Conservation (phyloP, 2,888 invertebrate species). For the Belgica antarctica region DNA sequence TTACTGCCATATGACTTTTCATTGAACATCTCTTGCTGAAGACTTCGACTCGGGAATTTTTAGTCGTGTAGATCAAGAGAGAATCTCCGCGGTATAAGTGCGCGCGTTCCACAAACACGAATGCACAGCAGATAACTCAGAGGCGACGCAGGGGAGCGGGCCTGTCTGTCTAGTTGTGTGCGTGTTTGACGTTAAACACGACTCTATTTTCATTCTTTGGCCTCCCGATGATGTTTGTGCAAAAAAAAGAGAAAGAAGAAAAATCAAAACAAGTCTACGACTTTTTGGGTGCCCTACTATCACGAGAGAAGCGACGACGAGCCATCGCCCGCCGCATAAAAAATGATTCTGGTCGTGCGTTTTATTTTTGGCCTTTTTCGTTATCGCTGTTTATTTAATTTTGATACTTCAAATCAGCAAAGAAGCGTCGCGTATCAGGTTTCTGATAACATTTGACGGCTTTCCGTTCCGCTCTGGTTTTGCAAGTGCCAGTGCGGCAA, state of each 20-base stretch:
- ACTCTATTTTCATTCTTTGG: slow-evolving; percentile 12
- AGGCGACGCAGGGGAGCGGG: background rate
- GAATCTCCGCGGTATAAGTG: no score
- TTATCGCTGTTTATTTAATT: slow-evolving; percentile 8
- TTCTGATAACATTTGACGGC: slow-evolving; percentile 11
- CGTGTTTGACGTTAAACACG: no score
- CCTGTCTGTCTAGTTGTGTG: background rate
- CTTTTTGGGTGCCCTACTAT: slow-evolving; percentile 6
- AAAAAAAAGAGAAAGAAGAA: background rate
- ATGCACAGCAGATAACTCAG: background rate
- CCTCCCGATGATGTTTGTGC: background rate
- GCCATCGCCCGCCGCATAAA: no score
- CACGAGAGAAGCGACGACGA: background rate
- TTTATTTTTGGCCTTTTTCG: background rate
- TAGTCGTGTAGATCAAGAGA: background rate
- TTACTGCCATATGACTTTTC: background rate
- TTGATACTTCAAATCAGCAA: background rate
- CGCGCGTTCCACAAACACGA: slow-evolving; percentile 13
- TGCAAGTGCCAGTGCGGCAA: background rate
- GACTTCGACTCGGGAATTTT: background rate
- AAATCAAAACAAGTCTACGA: slow-evolving; percentile 15
- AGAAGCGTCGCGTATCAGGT: background rate
- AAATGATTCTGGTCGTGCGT: background rate
- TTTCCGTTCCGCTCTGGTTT: background rate
- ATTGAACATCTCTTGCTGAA: no score